These are phyloP conservation scores for Mechanitis messenoides DNA, from an alignment of 2,888 invertebrate species.

Conservation along the genomic window DNA sequence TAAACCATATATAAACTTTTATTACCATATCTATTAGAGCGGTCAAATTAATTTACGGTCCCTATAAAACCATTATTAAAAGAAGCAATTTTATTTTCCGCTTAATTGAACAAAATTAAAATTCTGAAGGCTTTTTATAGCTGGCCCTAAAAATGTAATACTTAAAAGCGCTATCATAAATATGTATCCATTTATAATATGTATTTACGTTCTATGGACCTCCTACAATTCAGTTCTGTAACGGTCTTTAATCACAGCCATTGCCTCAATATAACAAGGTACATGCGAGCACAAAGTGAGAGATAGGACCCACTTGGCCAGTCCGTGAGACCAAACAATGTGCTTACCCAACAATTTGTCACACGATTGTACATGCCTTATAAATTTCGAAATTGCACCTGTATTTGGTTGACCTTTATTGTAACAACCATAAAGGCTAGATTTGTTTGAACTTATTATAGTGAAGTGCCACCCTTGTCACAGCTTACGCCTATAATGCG, in stretches of 20 bases:
- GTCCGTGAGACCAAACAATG: conserved; percentile 40
- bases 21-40: conserved; percentile 1
- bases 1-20: not conserved
- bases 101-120: conserved; percentile 24
- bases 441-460: conserved; percentile 9
- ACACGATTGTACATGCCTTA: conserved; percentile 38
- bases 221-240: conserved; percentile 24
- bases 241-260: conserved; percentile 30
- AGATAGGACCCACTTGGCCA: conserved; percentile 32
- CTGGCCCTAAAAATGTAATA: conserved; percentile 20
- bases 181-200: conserved; percentile 25
- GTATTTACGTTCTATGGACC: conserved; percentile 21
- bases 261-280: conserved; percentile 23
- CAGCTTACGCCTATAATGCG: conserved; percentile 26
- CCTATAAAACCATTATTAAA: conserved; percentile 23
- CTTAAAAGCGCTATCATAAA: conserved; percentile 24
- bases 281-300: conserved; percentile 25
- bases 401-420: conserved; percentile 13
- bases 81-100: conserved; percentile 15
- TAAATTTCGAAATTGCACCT: conserved; percentile 14
- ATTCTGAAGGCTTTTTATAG: conserved; percentile 20
- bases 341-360: conserved; percentile 43
- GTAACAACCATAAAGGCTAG: conserved; percentile 4
- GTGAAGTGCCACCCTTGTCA: conserved; percentile 17
- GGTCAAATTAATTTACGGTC: conserved; percentile 15